These are phyloP conservation scores for Trimorus sp. DNA, from an alignment of 2,888 invertebrate genomes.

Conservation along the genomic window DNA sequence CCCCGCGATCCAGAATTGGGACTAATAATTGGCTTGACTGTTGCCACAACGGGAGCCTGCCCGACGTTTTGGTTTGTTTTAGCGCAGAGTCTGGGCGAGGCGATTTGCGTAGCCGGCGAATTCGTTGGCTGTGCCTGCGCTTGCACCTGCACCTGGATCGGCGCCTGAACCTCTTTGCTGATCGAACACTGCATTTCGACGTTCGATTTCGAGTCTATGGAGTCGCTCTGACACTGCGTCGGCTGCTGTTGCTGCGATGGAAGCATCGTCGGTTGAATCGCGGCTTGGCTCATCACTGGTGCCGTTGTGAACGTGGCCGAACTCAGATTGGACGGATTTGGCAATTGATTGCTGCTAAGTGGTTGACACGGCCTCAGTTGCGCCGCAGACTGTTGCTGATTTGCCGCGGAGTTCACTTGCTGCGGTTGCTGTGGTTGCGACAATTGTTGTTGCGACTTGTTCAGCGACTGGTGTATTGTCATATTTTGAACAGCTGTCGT, in stretches of 20 bases:
- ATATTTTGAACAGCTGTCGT: conserved; percentile 62
- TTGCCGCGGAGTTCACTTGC: not conserved
- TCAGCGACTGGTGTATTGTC: conserved; percentile 70
- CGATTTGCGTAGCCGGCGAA: conserved; percentile 76
- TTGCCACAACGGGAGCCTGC: conserved; percentile 66
- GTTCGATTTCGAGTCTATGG: conserved; percentile 76
- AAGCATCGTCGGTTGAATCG: conserved; percentile 56
- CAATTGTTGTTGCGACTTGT: conserved; percentile 61
- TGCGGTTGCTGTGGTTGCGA: not conserved
- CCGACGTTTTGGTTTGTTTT: conserved; percentile 70
- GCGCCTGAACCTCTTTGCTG: conserved; percentile 77
- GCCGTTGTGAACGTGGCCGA: conserved; percentile 73
- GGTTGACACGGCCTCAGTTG: conserved; percentile 61
- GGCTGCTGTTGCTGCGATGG: conserved; percentile 72
- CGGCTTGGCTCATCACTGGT: conserved; percentile 67
- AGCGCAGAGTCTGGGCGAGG: conserved; percentile 73
- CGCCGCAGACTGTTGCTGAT: conserved; percentile 22
- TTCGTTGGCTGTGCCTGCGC: conserved; percentile 72
- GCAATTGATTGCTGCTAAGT: conserved; percentile 73
- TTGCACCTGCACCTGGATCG: conserved; percentile 75
- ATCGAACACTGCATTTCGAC: conserved; percentile 74
- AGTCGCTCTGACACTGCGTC: conserved; percentile 79
- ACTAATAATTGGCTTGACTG: conserved; percentile 73
- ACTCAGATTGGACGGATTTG: conserved; percentile 77
- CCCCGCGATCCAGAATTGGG: conserved; percentile 75